These are phyloP conservation scores for Brachypteracias leptosomus DNA, from an alignment of 2,113 vertebrate genomes.

Conservation along the genomic window DNA sequence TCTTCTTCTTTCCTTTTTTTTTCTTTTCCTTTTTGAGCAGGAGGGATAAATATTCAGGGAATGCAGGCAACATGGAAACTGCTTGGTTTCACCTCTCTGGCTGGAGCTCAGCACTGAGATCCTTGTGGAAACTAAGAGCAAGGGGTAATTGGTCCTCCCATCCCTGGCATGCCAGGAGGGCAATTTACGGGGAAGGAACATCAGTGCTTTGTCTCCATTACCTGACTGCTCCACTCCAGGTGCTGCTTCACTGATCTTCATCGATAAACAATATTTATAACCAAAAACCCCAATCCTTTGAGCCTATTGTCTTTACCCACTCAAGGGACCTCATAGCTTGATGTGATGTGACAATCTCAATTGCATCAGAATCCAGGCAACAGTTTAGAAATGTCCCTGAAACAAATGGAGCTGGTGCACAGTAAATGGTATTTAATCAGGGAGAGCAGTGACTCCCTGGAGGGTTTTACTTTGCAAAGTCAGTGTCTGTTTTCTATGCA, in stretches of 20 bases:
- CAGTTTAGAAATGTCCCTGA: constrained; percentile 9
- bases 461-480: constrained; percentile 51
- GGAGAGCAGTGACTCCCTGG: constrained; percentile 26
- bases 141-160: not conserved
- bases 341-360: constrained; percentile 15
- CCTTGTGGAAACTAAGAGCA: not conserved
- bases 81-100: not conserved
- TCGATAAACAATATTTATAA: constrained; percentile 50
- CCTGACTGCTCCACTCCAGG: not conserved
- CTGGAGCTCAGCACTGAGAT: not conserved
- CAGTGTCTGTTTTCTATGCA: constrained; percentile 45
- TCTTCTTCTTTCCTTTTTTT: constrained; percentile 43
- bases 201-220: constrained; percentile 23
- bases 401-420: constrained; percentile 12
- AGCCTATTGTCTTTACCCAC: constrained; percentile 10
- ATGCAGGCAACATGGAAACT: not conserved
- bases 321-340: not conserved
- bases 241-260: constrained; percentile 61
- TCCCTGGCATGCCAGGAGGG: not conserved
- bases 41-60: constrained; percentile 47
- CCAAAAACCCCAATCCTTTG: not conserved
- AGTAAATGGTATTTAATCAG: not conserved
- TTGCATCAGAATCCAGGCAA: constrained; percentile 48
- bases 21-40: constrained; percentile 39
- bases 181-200: not conserved